phyloP scores from a whole-genome alignment of 2,888 invertebrate species.

The Campoletis raptor region DNA sequence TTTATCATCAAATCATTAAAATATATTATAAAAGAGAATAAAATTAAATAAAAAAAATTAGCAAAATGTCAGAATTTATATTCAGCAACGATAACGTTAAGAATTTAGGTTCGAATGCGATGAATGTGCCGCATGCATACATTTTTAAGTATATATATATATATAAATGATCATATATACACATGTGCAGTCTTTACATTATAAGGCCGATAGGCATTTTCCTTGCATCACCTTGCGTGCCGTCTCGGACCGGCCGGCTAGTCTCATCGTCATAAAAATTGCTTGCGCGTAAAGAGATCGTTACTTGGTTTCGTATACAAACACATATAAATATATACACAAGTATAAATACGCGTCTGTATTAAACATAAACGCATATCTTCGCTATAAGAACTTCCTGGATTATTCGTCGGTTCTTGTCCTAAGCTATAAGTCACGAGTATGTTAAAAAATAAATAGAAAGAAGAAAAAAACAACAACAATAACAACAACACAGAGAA shows the following conservation, averaged over 20 bases:
- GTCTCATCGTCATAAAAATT: conserved; percentile 83
- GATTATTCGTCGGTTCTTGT: conserved; percentile 73
- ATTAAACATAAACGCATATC: conserved; percentile 30
- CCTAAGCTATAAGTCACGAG: conserved; percentile 24
- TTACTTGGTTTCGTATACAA: conserved; percentile 71
- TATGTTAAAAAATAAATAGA: neutral
- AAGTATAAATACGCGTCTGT: neutral
- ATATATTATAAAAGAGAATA: neutral
- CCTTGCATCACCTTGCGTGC: conserved; percentile 81
- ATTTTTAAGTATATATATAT: conserved; percentile 7
- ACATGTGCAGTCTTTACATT: conserved; percentile 4
- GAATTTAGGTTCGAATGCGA: conserved; percentile 21
- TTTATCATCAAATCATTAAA: neutral
- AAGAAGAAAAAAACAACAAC: conserved; percentile 14
- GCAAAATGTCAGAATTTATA: neutral
- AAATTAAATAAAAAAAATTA: neutral
- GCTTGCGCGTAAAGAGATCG: conserved; percentile 84
- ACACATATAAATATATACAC: conserved; percentile 11
- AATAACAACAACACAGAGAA: conserved; percentile 25
- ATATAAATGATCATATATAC: conserved; percentile 14
- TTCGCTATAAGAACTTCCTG: conserved; percentile 80
- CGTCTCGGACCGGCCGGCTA: conserved; percentile 81
- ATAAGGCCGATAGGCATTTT: conserved; percentile 67
- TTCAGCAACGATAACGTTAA: neutral
- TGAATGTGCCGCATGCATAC: neutral